These are phyloP conservation scores for Pristionchus mayeri DNA, from an alignment of 2,888 invertebrate species.

Conservation along the genomic window DNA sequence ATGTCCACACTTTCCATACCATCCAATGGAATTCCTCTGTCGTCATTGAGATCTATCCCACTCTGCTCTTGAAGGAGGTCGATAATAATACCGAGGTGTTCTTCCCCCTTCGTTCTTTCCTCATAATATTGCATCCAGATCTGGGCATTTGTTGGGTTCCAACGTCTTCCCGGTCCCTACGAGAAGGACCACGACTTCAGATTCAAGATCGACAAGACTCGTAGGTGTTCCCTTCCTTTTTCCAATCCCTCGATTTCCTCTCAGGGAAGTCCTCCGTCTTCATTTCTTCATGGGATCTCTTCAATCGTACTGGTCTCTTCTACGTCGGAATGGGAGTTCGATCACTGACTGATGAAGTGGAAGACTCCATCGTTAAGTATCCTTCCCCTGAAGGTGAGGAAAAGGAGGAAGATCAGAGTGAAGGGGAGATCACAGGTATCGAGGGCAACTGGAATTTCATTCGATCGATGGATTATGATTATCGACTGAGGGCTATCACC, in stretches of 20 bases:
- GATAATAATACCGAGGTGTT: neutral
- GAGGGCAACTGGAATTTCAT: conserved; percentile 51
- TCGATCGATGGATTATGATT: conserved; percentile 54
- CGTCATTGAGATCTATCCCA: conserved; percentile 54
- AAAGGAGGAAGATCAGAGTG: neutral
- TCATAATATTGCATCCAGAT: conserved; percentile 37
- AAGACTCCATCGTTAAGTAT: conserved; percentile 12
- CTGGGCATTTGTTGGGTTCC: conserved; percentile 61
- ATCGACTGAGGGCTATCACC: conserved; percentile 56
- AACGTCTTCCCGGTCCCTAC: conserved; percentile 63
- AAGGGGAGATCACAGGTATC: no score
- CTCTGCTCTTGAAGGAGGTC: neutral
- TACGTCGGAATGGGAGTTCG: conserved; percentile 62
- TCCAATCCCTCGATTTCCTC: neutral
- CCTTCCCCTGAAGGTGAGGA: neutral
- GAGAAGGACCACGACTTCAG: conserved; percentile 56
- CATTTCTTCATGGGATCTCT: conserved; percentile 54
- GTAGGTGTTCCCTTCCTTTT: neutral
- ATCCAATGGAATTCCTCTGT: conserved; percentile 66
- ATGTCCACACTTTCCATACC: conserved; percentile 63
- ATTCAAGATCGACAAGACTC: conserved; percentile 48
- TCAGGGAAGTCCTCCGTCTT: conserved; percentile 55
- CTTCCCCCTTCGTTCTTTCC: neutral
- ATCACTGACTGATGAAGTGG: neutral
- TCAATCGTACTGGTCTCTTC: conserved; percentile 63